Conservation (phyloP, 2,888 invertebrate genomes). For the Noctuana brunneofusca region DNA sequence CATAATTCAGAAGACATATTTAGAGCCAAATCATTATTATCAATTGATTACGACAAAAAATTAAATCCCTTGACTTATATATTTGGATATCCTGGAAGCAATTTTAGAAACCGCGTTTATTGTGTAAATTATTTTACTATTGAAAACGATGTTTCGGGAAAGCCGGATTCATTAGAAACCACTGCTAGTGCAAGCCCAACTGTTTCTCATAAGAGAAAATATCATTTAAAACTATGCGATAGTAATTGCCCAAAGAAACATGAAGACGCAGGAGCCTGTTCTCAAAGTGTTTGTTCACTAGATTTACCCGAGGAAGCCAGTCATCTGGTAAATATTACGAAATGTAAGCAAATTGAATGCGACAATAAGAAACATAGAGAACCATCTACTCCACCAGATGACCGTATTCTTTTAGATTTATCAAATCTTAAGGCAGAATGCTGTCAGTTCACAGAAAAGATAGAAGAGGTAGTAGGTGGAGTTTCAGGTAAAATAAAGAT, state of each 20-base stretch:
- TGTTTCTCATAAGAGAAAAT: constrained; percentile 33
- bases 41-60: constrained; percentile 43
- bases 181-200: constrained; percentile 23
- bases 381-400: constrained; percentile 50
- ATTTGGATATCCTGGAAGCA: constrained; percentile 51
- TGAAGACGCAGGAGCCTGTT: constrained; percentile 36
- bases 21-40: constrained; percentile 55
- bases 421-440: constrained; percentile 48
- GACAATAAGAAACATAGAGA: constrained; percentile 47
- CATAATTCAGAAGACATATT: constrained; percentile 40
- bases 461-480: constrained; percentile 58
- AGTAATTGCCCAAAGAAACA: constrained; percentile 47
- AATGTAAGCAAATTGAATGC: constrained; percentile 59
- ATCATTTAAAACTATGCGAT: constrained; percentile 46
- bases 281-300: constrained; percentile 50
- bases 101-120: constrained; percentile 56
- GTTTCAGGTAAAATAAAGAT: constrained; percentile 56
- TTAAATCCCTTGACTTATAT: constrained; percentile 59
- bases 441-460: constrained; percentile 50
- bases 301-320: constrained; percentile 51
- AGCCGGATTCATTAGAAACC: constrained; percentile 37
- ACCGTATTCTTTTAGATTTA: constrained; percentile 55
- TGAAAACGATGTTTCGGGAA: constrained; percentile 46
- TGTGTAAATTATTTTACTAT: constrained; percentile 68
- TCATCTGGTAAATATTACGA: constrained; percentile 48